phyloP scores from a whole-genome alignment of 2,113 vertebrate genomes.

The Spheniscus mendiculus region DNA sequence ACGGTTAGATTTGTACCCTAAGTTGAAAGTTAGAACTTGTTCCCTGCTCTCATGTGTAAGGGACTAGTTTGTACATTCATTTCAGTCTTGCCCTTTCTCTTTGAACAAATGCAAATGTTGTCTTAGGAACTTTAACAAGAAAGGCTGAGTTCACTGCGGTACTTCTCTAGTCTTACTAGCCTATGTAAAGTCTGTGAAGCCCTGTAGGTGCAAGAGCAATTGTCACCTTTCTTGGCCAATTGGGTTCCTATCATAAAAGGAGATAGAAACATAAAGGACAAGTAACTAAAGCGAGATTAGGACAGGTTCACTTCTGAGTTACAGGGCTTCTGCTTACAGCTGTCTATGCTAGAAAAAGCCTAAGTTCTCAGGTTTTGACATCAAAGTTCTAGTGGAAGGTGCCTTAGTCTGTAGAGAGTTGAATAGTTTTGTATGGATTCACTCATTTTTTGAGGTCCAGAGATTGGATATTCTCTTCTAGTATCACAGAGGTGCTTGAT shows the following conservation, averaged over 20 bases:
- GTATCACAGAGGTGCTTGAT: background rate
- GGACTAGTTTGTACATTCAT: background rate
- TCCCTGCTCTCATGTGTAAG: background rate
- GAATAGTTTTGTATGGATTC: background rate
- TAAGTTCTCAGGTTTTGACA: background rate
- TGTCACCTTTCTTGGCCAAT: background rate
- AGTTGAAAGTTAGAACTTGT: background rate
- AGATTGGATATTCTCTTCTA: background rate
- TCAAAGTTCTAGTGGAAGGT: background rate
- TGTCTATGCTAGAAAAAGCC: background rate
- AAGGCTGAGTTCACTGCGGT: background rate
- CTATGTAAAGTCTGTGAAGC: background rate
- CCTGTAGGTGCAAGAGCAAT: background rate
- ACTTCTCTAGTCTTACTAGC: background rate
- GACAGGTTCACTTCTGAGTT: background rate
- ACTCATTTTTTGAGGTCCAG: background rate
- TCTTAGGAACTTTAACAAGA: background rate
- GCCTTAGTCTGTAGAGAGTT: background rate
- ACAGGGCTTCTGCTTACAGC: background rate
- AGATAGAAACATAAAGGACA: background rate
- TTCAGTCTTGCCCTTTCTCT: background rate
- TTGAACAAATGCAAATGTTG: background rate
- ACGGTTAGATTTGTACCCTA: background rate
- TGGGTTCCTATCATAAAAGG: background rate
- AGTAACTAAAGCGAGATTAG: background rate